Evolutionary conservation across 2,797 vertebrate genomes (phyloP).

Genomic region (Hozukius guyotensis): DNA sequence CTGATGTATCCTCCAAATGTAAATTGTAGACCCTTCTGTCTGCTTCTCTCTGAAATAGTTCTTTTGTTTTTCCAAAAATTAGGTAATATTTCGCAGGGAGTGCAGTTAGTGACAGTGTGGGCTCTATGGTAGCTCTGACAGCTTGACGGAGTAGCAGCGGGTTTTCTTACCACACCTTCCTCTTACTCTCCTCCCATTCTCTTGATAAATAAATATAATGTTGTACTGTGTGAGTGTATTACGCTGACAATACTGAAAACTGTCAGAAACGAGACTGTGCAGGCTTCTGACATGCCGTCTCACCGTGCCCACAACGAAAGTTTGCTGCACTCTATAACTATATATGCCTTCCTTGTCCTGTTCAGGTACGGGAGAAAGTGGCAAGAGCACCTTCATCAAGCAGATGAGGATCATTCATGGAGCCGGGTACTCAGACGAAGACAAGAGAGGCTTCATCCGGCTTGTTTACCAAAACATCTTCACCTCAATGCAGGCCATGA

Average conservation of each 20-base stretch:
- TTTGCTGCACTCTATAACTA: background rate
- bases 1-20: no score
- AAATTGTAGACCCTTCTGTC: no score
- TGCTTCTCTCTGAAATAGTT: no score
- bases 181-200: background rate
- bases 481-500: slow-evolving; percentile 97
- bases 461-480: slow-evolving; percentile 97
- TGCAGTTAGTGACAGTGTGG: no score
- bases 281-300: background rate
- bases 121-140: no score
- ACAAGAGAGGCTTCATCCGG: slow-evolving; percentile 94
- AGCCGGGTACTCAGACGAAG: slow-evolving; percentile 94
- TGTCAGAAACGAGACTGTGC: background rate
- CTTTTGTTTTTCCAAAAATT: no score
- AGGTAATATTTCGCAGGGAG: no score
- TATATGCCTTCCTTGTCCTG: background rate
- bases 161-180: background rate
- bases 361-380: slow-evolving; percentile 94
- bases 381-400: slow-evolving; percentile 97
- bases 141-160: no score
- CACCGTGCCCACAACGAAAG: background rate
- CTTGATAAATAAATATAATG: background rate
- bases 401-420: slow-evolving; percentile 98
- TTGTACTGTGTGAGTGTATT: no score
- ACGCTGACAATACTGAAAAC: background rate